These are phyloP conservation scores for Procambarus virginalis DNA, from an alignment of 1,140 invertebrate species.

Conservation along the genomic window DNA sequence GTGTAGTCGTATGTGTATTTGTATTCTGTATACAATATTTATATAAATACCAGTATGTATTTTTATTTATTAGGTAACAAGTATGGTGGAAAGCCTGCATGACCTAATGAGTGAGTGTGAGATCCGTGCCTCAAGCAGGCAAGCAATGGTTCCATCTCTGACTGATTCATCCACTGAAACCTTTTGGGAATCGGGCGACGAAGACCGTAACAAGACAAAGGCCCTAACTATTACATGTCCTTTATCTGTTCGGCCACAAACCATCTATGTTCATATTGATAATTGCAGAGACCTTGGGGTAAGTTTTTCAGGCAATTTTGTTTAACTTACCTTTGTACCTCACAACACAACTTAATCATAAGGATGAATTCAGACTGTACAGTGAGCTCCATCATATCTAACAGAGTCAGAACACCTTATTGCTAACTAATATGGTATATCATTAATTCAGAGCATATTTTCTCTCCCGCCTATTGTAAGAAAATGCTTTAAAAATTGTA, in stretches of 20 bases:
- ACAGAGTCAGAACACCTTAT: too few relatives aligned
- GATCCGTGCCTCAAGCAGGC: constrained; percentile 91
- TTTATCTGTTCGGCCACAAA: constrained; percentile 81
- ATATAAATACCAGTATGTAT: too few relatives aligned
- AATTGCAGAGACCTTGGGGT: constrained; percentile 87
- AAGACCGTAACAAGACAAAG: constrained; percentile 93
- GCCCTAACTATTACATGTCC: constrained; percentile 80
- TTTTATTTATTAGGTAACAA: constrained; percentile 62
- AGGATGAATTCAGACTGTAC: too few relatives aligned
- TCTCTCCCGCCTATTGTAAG: too few relatives aligned
- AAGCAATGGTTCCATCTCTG: constrained; percentile 93
- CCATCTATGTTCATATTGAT: constrained; percentile 93
- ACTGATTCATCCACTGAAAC: constrained; percentile 97
- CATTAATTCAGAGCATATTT: too few relatives aligned
- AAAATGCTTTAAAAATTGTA: too few relatives aligned
- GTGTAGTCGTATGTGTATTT: too few relatives aligned
- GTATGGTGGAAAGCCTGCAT: constrained; percentile 80
- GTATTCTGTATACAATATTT: too few relatives aligned
- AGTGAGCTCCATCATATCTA: too few relatives aligned
- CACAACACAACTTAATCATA: too few relatives aligned
- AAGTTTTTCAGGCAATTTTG: constrained; percentile 72
- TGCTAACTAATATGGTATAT: too few relatives aligned
- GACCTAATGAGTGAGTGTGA: constrained; percentile 86
- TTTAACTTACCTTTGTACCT: not conserved
- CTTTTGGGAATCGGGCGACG: constrained; percentile 99